phyloP scores from a whole-genome alignment of 2,797 vertebrate species.

The Tiaroga cobitis region DNA sequence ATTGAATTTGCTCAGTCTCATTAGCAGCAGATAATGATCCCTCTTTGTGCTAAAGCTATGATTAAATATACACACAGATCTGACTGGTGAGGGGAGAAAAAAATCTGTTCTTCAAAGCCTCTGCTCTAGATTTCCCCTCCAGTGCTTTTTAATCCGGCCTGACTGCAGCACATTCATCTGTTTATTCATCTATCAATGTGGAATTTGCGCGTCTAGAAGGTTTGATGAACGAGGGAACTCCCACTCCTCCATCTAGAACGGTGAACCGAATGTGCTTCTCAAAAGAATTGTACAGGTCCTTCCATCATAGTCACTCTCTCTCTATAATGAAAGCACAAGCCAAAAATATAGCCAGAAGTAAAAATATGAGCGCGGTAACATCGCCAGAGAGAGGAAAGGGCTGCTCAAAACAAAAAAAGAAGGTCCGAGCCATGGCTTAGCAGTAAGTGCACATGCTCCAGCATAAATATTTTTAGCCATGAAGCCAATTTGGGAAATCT shows the following conservation, averaged over 20 bases:
- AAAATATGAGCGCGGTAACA: slow-evolving; percentile 9
- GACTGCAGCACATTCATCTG: slow-evolving; percentile 44
- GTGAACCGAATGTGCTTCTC: slow-evolving; percentile 18
- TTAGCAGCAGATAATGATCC: slow-evolving; percentile 61
- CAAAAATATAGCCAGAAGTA: slow-evolving; percentile 19
- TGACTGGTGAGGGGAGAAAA: slow-evolving; percentile 40
- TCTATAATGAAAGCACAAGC: slow-evolving; percentile 15
- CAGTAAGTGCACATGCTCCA: background rate
- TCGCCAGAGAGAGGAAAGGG: background rate
- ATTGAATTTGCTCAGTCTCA: slow-evolving; percentile 59
- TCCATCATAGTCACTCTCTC: slow-evolving; percentile 20
- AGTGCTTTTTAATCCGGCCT: slow-evolving; percentile 51
- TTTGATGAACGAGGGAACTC: slow-evolving; percentile 41
- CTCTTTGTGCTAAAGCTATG: slow-evolving; percentile 56
- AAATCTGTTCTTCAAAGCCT: slow-evolving; percentile 43
- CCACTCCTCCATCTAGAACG: slow-evolving; percentile 18
- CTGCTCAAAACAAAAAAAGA: background rate
- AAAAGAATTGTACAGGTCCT: slow-evolving; percentile 12
- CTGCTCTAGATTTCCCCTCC: slow-evolving; percentile 50
- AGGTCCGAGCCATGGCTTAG: background rate
- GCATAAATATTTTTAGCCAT: background rate
- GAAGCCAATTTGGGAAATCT: background rate
- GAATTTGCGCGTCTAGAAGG: slow-evolving; percentile 32
- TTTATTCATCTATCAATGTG: slow-evolving; percentile 49
- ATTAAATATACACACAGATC: slow-evolving; percentile 59